Evolutionary conservation across 2,888 invertebrate genomes (phyloP).

Genomic region (Sarcophaga variegata): DNA sequence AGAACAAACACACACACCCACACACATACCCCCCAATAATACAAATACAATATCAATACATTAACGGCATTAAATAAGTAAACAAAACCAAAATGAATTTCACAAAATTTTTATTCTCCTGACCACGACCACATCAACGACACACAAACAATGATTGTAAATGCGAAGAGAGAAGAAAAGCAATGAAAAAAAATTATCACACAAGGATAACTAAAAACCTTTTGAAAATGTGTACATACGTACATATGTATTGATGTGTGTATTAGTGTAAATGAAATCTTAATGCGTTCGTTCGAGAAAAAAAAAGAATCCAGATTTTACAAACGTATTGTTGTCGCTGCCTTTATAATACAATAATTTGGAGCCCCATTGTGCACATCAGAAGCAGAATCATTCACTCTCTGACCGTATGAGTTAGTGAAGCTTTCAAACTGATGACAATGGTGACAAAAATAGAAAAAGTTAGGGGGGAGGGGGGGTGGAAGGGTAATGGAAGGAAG

Average conservation of each 20-base stretch:
- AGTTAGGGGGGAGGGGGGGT: neutral
- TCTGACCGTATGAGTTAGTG: slow-evolving; percentile 47
- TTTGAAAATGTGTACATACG: too few species aligned
- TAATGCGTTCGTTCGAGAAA: slow-evolving; percentile 14
- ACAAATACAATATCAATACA: slow-evolving; percentile 54
- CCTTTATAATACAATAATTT: neutral
- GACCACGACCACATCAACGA: too few species aligned
- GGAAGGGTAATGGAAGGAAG: neutral
- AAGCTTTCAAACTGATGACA: slow-evolving; percentile 55
- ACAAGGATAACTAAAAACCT: too few species aligned
- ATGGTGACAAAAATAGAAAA: neutral
- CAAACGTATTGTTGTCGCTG: slow-evolving; percentile 7
- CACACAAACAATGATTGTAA: too few species aligned
- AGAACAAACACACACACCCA: neutral
- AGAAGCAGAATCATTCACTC: neutral
- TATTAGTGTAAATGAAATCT: slow-evolving; percentile 37
- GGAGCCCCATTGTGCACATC: slow-evolving; percentile 5
- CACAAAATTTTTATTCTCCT: too few species aligned
- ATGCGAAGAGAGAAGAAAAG: too few species aligned
- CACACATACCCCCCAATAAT: neutral
- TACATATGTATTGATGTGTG: neutral
- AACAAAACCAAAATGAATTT: slow-evolving; percentile 41
- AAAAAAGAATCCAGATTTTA: slow-evolving; percentile 22
- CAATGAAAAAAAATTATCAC: too few species aligned
- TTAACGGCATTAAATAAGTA: slow-evolving; percentile 64